Conservation (phyloP, 2,888 invertebrate species). For the Scaptomyza parva region DNA sequence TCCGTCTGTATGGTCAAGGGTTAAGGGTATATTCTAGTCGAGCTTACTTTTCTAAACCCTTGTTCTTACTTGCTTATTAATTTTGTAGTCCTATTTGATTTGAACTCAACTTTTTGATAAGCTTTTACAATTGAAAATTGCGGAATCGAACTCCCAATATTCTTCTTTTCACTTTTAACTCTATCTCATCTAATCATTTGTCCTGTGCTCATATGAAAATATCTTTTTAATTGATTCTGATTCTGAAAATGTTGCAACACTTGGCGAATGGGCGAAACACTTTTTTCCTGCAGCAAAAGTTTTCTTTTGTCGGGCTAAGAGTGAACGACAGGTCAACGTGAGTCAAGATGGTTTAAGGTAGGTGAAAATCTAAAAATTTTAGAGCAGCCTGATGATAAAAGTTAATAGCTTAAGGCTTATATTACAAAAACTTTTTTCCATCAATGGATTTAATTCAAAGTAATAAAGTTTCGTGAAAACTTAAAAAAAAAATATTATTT, state of each 20-base stretch:
- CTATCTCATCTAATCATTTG: neutral
- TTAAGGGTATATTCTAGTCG: no score
- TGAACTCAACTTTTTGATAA: neutral
- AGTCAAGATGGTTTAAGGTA: constrained; percentile 3
- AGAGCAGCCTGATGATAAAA: no score
- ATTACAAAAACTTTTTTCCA: no score
- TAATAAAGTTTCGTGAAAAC: no score
- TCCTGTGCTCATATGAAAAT: constrained; percentile 31
- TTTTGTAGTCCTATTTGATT: neutral
- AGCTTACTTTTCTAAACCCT: no score
- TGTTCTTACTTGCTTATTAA: no score
- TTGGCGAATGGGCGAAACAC: neutral
- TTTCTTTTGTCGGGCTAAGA: neutral
- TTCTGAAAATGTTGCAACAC: constrained; percentile 10
- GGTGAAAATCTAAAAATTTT: no score
- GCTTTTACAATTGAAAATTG: neutral
- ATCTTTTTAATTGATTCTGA: constrained; percentile 44
- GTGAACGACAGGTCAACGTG: constrained; percentile 3
- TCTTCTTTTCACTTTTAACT: neutral
- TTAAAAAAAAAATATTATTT: no score
- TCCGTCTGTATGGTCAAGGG: no score
- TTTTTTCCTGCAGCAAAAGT: neutral
- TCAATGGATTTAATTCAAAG: no score
- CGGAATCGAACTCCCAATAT: neutral
- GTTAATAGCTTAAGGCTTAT: no score